Percentiles rank a stretch among this genome's conserved stretches.
Conservation (phyloP, 2,113 vertebrate genomes). For the Lepidiolamprologus cunningtoni region DNA sequence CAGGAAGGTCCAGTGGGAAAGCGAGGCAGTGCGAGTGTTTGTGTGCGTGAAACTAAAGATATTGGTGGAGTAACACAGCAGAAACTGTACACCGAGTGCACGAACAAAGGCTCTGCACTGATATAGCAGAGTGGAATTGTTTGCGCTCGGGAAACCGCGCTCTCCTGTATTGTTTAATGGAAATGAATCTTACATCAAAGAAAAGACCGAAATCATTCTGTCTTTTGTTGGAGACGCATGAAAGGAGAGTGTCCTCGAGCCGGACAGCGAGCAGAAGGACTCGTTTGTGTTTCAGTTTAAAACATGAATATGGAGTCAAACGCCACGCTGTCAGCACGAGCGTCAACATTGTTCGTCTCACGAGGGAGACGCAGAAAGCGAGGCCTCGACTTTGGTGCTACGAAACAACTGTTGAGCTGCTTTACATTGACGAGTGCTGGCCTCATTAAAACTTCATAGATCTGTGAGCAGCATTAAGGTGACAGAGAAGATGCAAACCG, state of each 20-base stretch:
- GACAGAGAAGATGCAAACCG: slow-evolving; percentile 29
- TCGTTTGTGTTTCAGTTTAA: not conserved
- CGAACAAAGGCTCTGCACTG: not conserved
- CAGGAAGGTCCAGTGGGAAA: slow-evolving; percentile 16
- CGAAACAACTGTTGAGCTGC: slow-evolving; percentile 1
- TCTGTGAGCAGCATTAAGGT: slow-evolving; percentile 49
- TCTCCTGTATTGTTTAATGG: not conserved
- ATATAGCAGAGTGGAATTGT: not conserved
- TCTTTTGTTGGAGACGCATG: not conserved
- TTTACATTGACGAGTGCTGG: slow-evolving; percentile 27
- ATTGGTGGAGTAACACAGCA: not conserved
- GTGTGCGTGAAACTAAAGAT: not conserved
- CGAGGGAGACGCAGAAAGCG: not conserved
- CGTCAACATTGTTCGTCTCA: not conserved
- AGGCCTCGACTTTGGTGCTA: not conserved
- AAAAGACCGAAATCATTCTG: not conserved
- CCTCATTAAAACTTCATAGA: slow-evolving; percentile 71
- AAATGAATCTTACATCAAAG: slow-evolving; percentile 1
- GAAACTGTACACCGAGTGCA: not conserved
- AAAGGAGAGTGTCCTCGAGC: not conserved
- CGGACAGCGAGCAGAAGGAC: not conserved
- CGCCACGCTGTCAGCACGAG: not conserved
- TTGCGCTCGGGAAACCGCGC: not conserved
- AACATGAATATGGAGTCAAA: not conserved
- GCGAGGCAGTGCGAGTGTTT: not conserved